Evolutionary conservation across 2,888 invertebrate species (phyloP), one percentile per base, ranked within the genome.

Genomic region (Chrysodeixis includens): DNA sequence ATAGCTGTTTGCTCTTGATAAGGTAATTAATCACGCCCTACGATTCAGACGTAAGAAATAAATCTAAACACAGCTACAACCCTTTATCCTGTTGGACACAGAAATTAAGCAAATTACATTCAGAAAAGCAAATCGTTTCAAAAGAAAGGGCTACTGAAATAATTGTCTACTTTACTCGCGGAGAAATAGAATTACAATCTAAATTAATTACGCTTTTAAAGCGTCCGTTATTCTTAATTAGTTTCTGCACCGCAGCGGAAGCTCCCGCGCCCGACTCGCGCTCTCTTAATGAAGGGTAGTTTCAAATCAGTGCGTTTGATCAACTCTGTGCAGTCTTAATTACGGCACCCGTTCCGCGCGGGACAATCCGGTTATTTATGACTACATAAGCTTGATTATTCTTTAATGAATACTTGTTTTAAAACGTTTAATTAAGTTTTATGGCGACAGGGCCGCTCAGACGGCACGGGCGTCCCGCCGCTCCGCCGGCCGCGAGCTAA

Each of bases 401-500:
- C 95, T 95, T 95, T 95, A 95, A 95, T 95, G 94, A 95, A 95
- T 95, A 95, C 95, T 95, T 95, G 95, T 95, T 95, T 95, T 95
- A 95, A 95, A 95, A 94, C 94, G 95, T 95, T 95, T 95, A 95
- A 95, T 95, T 95, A 95, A 95, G 95, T 95, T 95, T 95, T 95
- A 95, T 95, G 94, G 95, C 93, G 95, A 95, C 95, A 93, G 94
- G 90, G 90, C 91, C 90, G 93, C 91, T 89, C 88, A 86, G 90
- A 86, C 88, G 88, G 86, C 88, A 79, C 83, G 86, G 86, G 88
- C 93, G 93, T 92, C 93, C 93, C 93, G 92, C 90, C 91, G 93
- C 92, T 89, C 88, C 90, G 92, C 92, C 92, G 93, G 94, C 94
- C 94, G 92, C 95, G 89, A 91, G 93, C 94, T 95, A 95, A 95